Conservation (phyloP, 2,113 vertebrate genomes). For the Columbina picui region DNA sequence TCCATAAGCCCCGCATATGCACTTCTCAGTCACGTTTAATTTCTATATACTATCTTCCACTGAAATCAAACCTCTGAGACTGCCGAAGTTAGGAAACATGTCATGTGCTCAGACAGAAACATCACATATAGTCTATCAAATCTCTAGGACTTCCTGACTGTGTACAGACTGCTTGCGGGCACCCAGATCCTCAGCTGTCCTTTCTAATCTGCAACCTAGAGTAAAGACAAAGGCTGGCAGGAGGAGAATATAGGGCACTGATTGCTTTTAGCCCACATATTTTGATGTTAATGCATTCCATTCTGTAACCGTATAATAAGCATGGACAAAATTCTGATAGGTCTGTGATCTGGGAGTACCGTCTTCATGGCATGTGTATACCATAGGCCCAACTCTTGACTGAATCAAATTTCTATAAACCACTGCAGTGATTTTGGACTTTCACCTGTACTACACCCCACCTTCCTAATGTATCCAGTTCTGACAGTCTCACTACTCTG, state of each 20-base stretch:
- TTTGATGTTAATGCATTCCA: not conserved
- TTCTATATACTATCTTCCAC: not conserved
- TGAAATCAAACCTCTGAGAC: conserved; percentile 11
- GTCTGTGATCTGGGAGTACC: not conserved
- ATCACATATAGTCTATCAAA: not conserved
- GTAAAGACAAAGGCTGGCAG: conserved; percentile 5
- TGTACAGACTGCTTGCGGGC: not conserved
- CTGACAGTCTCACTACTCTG: not conserved
- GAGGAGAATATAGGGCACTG: not conserved
- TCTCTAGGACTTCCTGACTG: not conserved
- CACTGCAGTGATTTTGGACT: not conserved
- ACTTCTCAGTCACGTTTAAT: conserved; percentile 9
- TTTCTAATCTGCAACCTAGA: not conserved
- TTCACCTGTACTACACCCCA: not conserved
- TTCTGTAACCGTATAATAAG: not conserved
- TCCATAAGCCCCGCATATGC: not conserved
- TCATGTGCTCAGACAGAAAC: not conserved
- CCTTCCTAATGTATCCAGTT: not conserved
- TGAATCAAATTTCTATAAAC: not conserved
- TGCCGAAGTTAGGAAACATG: not conserved
- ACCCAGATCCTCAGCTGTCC: not conserved
- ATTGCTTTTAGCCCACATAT: not conserved
- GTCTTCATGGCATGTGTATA: not conserved
- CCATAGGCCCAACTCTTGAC: not conserved
- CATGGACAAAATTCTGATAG: not conserved